A percentile compares a stretch with the other conserved stretches of the same genome.
Conservation (phyloP, 2,797 vertebrate species). For the Smutsia gigantea region DNA sequence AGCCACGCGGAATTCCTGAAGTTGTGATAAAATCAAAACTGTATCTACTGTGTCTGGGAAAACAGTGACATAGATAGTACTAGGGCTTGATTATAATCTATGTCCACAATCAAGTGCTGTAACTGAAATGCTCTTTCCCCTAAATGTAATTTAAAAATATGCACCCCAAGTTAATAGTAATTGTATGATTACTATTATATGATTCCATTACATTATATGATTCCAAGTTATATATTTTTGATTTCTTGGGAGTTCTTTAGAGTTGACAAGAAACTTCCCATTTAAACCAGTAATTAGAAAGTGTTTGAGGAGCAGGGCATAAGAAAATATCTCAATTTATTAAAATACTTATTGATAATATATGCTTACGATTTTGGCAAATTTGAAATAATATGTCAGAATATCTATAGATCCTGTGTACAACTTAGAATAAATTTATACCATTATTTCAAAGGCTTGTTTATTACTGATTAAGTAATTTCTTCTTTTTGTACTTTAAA, state of each 20-base stretch:
- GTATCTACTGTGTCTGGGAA: not conserved
- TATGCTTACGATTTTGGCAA: not conserved
- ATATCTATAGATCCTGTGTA: not conserved
- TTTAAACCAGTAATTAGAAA: not conserved
- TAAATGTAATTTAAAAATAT: not conserved
- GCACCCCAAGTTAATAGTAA: not conserved
- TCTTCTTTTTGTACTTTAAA: not conserved
- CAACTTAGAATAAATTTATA: not conserved
- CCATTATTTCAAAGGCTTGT: not conserved
- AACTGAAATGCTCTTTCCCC: not conserved
- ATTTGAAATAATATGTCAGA: conserved; percentile 25
- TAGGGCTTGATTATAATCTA: not conserved
- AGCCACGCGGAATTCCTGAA: conserved; percentile 25
- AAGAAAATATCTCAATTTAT: not conserved
- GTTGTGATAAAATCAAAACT: not conserved
- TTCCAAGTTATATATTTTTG: not conserved
- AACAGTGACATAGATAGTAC: not conserved
- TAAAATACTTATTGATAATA: not conserved
- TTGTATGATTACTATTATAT: not conserved
- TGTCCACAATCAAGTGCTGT: not conserved
- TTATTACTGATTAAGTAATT: not conserved
- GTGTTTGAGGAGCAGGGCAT: not conserved
- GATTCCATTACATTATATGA: not conserved
- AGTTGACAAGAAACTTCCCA: not conserved
- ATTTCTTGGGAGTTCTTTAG: not conserved